A percentile compares a stretch with the other conserved stretches of the same genome.
phyloP scores from a whole-genome alignment of 2,113 vertebrate genomes.

The Columba janthina region DNA sequence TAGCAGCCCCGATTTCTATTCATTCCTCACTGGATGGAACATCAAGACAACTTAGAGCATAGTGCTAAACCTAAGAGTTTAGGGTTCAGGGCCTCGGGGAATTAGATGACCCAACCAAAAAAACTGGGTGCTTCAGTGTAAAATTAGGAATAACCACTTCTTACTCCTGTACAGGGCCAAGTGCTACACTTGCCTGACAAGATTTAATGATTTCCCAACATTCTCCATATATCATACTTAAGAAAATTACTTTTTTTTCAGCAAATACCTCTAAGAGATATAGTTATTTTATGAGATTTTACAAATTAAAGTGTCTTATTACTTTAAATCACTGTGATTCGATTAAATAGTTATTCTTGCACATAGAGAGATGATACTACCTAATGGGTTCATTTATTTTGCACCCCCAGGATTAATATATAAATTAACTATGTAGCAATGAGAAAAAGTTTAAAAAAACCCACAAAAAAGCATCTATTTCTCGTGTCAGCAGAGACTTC shows the following conservation, averaged over 20 bases:
- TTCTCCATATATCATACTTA: neutral
- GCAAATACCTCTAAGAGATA: constrained; percentile 14
- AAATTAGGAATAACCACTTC: neutral
- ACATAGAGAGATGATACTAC: neutral
- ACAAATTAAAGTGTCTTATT: constrained; percentile 16
- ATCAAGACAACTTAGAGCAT: rapidly evolving
- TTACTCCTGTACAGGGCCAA: neutral
- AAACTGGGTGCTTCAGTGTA: neutral
- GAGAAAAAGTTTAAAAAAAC: neutral
- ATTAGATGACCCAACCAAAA: neutral
- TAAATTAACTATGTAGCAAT: neutral
- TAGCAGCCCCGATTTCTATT: neutral
- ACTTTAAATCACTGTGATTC: neutral
- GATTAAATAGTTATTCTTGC: constrained; percentile 47
- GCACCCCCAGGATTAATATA: neutral
- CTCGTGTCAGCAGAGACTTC: rapidly evolving
- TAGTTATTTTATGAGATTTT: constrained; percentile 26
- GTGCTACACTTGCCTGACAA: neutral
- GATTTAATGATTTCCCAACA: neutral
- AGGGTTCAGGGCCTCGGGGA: neutral
- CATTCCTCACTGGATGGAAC: too few species aligned
- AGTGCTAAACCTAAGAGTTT: neutral
- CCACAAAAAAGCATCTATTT: neutral
- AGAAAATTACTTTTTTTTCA: constrained; percentile 32
- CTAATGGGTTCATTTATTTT: neutral